Percentiles rank a stretch among this genome's conserved stretches.
These are phyloP conservation scores for Lophius piscatorius DNA, from an alignment of 2,113 vertebrate genomes.

Conservation along the genomic window DNA sequence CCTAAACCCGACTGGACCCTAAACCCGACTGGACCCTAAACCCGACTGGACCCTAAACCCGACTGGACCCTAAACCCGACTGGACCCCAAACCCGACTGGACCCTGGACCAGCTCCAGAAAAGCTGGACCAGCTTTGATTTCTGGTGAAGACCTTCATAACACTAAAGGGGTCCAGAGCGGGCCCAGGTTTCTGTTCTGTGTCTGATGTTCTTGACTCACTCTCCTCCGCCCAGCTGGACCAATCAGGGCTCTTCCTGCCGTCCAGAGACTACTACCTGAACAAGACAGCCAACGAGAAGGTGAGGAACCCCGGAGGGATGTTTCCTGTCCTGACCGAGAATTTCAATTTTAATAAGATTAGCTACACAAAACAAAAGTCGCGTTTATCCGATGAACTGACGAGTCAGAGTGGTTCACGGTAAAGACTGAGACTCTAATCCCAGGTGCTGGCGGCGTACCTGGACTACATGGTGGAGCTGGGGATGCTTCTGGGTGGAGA, in stretches of 20 bases:
- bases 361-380: too few relatives aligned
- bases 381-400: too few relatives aligned
- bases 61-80: not conserved
- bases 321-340: not conserved
- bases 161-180: too few relatives aligned
- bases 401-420: too few relatives aligned
- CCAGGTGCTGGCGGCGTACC: conserved; percentile 88
- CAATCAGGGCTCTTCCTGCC: conserved; percentile 96
- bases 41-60: not conserved
- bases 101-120: too few relatives aligned
- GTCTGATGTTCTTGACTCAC: not conserved
- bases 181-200: not conserved
- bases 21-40: not conserved
- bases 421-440: too few relatives aligned
- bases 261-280: conserved; percentile 97
- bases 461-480: conserved; percentile 98
- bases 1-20: not conserved
- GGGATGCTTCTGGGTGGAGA: conserved; percentile 88
- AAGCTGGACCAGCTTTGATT: too few relatives aligned
- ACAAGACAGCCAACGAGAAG: conserved; percentile 95
- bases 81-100: too few relatives aligned
- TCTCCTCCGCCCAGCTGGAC: conserved; percentile 85
- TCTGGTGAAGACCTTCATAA: too few relatives aligned
- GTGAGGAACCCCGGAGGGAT: conserved; percentile 69
- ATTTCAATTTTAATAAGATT: too few relatives aligned